Evolutionary conservation across 2,888 invertebrate genomes (phyloP), one percentile per base, ranked within the genome.

Genomic region (Hyles lineata): DNA sequence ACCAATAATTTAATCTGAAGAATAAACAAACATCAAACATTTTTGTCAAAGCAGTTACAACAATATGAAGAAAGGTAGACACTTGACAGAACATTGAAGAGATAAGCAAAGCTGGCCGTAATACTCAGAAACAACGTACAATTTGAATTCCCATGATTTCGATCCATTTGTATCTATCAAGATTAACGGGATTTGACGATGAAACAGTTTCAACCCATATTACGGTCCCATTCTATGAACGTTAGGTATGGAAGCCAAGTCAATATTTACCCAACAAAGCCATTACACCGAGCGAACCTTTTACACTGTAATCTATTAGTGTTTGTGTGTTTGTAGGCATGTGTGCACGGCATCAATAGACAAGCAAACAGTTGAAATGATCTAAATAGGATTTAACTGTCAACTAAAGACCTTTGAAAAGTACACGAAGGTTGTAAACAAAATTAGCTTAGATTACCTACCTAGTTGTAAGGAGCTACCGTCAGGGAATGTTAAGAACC

Each of bases 391-490:
- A 43, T 35, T 55, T 55, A 60, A 25, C 25, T 60, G 60, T 43
- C 21, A 63, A 43, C n/a, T 63, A 63, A 63, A 63, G 23, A 63
- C 21, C 63, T 63, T 43, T 63, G 43, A 21, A 19, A 43, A 21
- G 35, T 35, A 67, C 15, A 67, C 35, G 23, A 21, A 23, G 67
- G 43, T 6, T 9, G 63, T 9, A 43, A 21, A 63, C 15, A 21
- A 43, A 63, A 15, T 15, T 11, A 2, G n/a, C 25, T 60, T 23
- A 29, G 11, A 3, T 25, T 74, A 72, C 71, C 71, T 83, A 95
- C 96, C 95, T 82, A 96, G 94, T 91, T 96, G 96, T 75, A 96
- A 83, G 74, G 96, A 96, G 83, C 95, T 95, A 74, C 96, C 96
- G 77, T 95, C 95, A 70, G 96, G 96, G 88, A 96, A 96, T 82